Percentiles rank a stretch among this genome's conserved stretches.
Conservation (phyloP, 2,797 vertebrate species). For the Nannoperca australis region DNA sequence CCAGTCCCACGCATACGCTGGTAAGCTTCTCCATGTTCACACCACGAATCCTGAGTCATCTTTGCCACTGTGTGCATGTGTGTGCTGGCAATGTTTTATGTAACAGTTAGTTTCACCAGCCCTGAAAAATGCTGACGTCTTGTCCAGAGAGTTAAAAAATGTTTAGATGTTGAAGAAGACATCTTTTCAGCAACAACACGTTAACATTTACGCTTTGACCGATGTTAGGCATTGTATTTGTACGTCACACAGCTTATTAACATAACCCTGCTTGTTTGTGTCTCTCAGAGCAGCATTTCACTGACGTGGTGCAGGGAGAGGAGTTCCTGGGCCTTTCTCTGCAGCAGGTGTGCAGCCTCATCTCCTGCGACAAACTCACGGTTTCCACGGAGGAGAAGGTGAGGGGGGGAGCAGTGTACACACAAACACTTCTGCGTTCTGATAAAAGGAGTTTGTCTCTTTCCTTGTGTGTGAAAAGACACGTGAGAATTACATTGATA, state of each 20-base stretch:
- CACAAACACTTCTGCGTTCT: neutral
- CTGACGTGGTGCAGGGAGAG: conserved; percentile 95
- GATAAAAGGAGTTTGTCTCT: neutral
- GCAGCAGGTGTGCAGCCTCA: conserved; percentile 96
- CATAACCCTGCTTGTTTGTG: conserved; percentile 45
- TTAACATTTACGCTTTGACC: neutral
- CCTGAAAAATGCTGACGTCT: neutral
- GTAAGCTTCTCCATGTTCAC: conserved; percentile 81
- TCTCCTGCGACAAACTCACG: conserved; percentile 96
- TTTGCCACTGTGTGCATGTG: neutral
- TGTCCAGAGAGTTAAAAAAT: neutral
- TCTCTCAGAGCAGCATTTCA: conserved; percentile 94
- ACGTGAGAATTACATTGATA: neutral
- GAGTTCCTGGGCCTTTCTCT: conserved; percentile 94
- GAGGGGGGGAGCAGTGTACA: conserved; percentile 8
- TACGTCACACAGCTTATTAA: neutral
- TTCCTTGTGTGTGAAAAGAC: neutral
- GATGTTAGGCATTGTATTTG: neutral
- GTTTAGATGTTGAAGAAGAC: neutral
- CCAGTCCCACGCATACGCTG: conserved; percentile 93
- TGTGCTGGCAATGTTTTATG: neutral
- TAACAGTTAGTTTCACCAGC: neutral
- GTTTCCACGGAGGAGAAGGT: conserved; percentile 98
- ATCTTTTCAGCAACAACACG: neutral
- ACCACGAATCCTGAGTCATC: conserved; percentile 21